Base-by-base conservation (phyloP, 1,140 invertebrate species). In the Euura saliciscinereae region DNA sequence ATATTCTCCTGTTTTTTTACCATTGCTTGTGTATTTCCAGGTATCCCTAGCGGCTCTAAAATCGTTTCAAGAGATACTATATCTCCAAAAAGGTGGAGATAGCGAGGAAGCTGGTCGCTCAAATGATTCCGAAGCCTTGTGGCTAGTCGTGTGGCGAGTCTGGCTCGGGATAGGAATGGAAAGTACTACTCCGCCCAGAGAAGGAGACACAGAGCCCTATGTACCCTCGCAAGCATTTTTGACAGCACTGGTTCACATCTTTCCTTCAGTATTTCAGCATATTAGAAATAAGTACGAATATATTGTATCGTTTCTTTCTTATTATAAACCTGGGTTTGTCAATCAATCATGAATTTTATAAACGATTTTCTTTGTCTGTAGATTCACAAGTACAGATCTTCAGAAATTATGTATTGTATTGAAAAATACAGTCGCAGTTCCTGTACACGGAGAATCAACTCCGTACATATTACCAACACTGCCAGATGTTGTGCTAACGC, bases 11-110 rank as follows among this genome's bases (percentile, higher is more conserved):
- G 13, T 45, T 72, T 45, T 72, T 70, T 3, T 77, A 70, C 59
- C 44, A 8, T 44, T 69, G 8, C 10, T 59, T 8, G 8, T 8
- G 8, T 59, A 64, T 10, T 78, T 73, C 44, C 77, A 92, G 91
- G 94, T 97, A n/a, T 97, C 97, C 4, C 90, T 99, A 72, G 96
- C 97, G 4, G 96, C 97, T 3, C 85, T 99, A 2, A 98, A 98
- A 85, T 97, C 97, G 43, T 96, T 99, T 83, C 97, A 99, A 88
- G 97, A 99, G 86, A 95, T 98, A 77, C 89, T 98, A 66, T 93
- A 93, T 79, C 82, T 90, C 7, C 90, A 88, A 76, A 90, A 90
- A 79, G 82, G 75, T 73, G 74, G 74, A 10, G 87, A 89, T 7
- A 85, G 80, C 77, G 80, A 78, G 45, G 84, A 85, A 71, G 76